A percentile compares a stretch with the other conserved stretches of the same genome.
Evolutionary conservation across 2,797 vertebrate genomes (phyloP).

Genomic region (Cyclopterus lumpus): DNA sequence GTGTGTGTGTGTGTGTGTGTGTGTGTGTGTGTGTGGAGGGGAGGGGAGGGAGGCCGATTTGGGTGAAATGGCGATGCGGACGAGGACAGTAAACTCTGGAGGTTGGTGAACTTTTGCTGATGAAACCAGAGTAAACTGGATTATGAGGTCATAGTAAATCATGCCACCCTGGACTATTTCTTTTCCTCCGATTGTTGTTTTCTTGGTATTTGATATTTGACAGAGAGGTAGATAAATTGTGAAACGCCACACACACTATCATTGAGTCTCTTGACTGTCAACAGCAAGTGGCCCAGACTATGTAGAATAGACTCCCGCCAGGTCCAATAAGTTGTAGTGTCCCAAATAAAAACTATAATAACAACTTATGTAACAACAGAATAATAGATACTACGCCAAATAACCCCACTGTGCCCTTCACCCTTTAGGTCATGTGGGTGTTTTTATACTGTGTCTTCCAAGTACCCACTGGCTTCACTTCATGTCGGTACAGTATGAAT

Average conservation of each 20-base stretch:
- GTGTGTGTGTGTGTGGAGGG: too few species aligned
- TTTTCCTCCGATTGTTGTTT: neutral
- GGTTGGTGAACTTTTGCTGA: conserved; percentile 17
- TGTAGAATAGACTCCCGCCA: neutral
- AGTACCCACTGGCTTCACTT: neutral
- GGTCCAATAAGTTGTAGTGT: neutral
- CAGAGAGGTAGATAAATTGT: neutral
- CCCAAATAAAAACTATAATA: conserved; percentile 11
- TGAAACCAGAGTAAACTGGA: conserved; percentile 18
- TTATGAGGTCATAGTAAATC: conserved; percentile 13
- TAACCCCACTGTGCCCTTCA: neutral
- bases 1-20: too few species aligned
- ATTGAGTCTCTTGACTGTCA: conserved; percentile 22
- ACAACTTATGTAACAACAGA: conserved; percentile 1
- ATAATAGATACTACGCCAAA: conserved; percentile 1
- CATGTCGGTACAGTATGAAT: neutral
- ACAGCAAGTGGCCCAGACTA: conserved; percentile 24
- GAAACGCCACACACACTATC: neutral
- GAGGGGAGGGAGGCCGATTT: neutral
- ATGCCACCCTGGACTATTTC: neutral
- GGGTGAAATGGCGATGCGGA: neutral
- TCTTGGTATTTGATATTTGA: neutral
- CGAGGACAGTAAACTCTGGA: conserved; percentile 6
- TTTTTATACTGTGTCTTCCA: neutral
- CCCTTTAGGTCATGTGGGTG: neutral